Base-by-base conservation (phyloP, 2,888 invertebrate genomes). In the Thyatira batis region DNA sequence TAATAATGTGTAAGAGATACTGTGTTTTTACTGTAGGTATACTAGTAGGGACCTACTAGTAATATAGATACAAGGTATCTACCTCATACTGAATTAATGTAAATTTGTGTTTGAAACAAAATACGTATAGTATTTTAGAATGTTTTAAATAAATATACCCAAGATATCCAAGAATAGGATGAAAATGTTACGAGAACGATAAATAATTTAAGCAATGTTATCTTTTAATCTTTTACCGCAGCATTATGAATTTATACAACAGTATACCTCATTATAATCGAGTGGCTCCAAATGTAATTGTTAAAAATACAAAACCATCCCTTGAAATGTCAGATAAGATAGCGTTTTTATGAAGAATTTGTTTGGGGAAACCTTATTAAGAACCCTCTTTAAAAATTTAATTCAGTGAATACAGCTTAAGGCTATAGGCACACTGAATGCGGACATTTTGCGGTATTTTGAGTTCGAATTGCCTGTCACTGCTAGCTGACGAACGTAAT, bases 251-350 rank as follows among this genome's bases (percentile, higher is more conserved):
- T 46, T 46, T 27, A 46, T 46, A 46, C 46, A 46, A 46, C 25
- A 46, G 25, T 23, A 17, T 27, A 48, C 20, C 54, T 70, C 54
- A 60, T 70, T 65, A 68, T 55, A 67, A 68, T 65, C 56, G 60
- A 68, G 60, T 49, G 50, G 53, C 58, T 53, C 53, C n/a, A 48
- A 51, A 55, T 59, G 59, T 60, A 67, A 62, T 61, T 51, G 66
- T 65, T 63, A 69, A 70, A 72, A 65, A 63, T 61, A 67, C 65
- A 65, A 67, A 58, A 58, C 51, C 55, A 54, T 62, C 62, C 55
- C 49, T 62, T 49, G 57, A 58, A 71, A 63, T 62, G 62, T 63
- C 65, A 57, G 67, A 52, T 63, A 65, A 59, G 67, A 52, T 63
- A 65, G 60, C 57, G 54, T 63, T 66, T 63, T 55, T 60, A 61